Conservation (phyloP, 2,888 invertebrate genomes). For the Phyto melanocephala region DNA sequence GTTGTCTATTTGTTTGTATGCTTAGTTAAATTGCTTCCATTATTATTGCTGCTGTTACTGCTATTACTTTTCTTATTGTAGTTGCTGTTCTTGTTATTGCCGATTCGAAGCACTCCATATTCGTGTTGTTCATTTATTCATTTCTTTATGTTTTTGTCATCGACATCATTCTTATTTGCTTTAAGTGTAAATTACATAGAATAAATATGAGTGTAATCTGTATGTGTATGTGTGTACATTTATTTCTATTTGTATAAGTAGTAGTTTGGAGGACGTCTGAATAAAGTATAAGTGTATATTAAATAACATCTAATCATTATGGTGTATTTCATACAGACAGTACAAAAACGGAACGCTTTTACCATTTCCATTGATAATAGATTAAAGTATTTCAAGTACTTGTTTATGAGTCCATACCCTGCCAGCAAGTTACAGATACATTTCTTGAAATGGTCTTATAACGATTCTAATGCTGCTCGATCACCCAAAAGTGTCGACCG, state of each 20-base stretch:
- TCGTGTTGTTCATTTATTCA: slow-evolving; percentile 40
- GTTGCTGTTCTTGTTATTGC: neutral
- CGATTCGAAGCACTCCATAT: neutral
- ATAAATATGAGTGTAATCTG: neutral
- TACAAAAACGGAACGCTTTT: slow-evolving; percentile 22
- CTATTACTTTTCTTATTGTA: neutral
- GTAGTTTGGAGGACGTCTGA: slow-evolving; percentile 30
- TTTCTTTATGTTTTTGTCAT: slow-evolving; percentile 52
- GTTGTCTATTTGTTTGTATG: neutral
- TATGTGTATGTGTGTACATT: neutral
- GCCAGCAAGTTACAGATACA: too few species aligned
- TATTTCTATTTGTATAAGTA: neutral
- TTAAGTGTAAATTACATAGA: slow-evolving; percentile 54
- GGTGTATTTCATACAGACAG: neutral
- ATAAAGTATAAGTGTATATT: slow-evolving; percentile 23
- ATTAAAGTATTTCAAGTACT: slow-evolving; percentile 54
- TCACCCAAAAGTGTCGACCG: too few species aligned
- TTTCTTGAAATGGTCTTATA: too few species aligned
- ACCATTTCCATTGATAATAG: slow-evolving; percentile 22
- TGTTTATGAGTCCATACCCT: neutral
- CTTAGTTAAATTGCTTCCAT: neutral
- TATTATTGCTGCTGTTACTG: neutral
- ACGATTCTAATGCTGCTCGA: too few species aligned
- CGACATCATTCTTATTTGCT: slow-evolving; percentile 42
- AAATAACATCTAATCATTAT: slow-evolving; percentile 38